Evolutionary conservation across 1,140 invertebrate species (phyloP), one percentile per base, ranked within the genome.

Genomic region (Halictus rubicundus): DNA sequence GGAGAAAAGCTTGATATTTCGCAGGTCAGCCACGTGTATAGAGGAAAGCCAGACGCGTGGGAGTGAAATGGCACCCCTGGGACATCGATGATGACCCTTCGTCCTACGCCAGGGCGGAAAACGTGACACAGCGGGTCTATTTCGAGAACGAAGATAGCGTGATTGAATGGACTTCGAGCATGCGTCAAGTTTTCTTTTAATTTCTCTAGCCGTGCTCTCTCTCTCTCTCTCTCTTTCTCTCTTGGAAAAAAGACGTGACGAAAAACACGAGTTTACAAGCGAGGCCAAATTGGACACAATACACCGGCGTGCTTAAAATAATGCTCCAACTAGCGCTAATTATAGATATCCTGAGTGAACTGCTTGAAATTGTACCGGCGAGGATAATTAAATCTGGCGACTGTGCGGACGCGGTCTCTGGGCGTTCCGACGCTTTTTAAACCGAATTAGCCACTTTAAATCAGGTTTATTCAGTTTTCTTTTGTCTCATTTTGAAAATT

Each of bases 11-110:
- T 57, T 57, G 60, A 78, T 61, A 8, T 42, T 14, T 72, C 7
- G 46, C 46, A 27, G 59, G 49, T 78, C 69, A 65, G 37, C 19
- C 69, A 73, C 69, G 61, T 78, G 76, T 19, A 14, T 32, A 3
- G 27, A 65, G 19, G 25, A 32, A 23, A 49, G 37, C 12, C 9
- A 12, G 59, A 8, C 25, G 9, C 7, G 14, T 64, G 54, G 19
- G 21, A 21, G 60, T 4, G 42, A 64, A 75, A 78, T 12, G 49
- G n/a, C 60, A 73, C 60, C 37, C 49, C 12, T 0, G 69, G 49
- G 61, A 57, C n/a, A 6, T 12, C 0, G 0, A 12, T 14, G n/a
- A 16, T 25, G 61, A 54, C 25, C 49, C 49, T 46, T 39, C n/a
- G 27, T 37, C 57, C 46, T 54, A 65, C 32, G 12, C 0, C 10